A percentile compares a stretch with the other conserved stretches of the same genome.
Evolutionary conservation across 1,140 invertebrate genomes (phyloP).

Genomic region (Whitmania pigra): DNA sequence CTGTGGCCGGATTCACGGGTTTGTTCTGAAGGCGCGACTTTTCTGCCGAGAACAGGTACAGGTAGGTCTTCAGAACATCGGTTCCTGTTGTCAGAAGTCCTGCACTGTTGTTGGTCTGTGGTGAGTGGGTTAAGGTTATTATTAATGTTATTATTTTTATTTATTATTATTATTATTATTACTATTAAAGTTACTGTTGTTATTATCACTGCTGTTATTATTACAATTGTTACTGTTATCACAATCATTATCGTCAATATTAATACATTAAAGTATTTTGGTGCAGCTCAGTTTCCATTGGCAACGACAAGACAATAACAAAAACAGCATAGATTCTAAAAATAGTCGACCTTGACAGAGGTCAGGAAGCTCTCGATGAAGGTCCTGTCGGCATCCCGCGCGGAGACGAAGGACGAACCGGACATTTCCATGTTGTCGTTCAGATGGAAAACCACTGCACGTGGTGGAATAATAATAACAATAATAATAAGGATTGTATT

Average conservation of each 20-base stretch:
- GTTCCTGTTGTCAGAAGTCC: background rate
- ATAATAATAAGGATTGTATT: no score
- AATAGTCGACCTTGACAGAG: background rate
- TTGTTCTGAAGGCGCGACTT: background rate
- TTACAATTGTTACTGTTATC: background rate
- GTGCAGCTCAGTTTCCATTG: no score
- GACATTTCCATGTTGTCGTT: background rate
- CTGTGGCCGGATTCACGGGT: background rate
- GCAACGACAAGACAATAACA: no score
- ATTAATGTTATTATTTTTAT: background rate
- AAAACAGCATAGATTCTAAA: background rate
- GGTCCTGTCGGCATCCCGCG: background rate
- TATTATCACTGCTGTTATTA: background rate
- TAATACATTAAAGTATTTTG: background rate
- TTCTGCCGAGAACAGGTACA: background rate
- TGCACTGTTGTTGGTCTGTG: background rate
- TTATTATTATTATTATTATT: background rate
- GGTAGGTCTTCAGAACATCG: background rate
- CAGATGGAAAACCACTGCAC: background rate
- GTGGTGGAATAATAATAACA: background rate
- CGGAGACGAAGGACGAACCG: background rate
- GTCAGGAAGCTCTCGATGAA: background rate
- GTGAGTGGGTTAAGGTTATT: background rate
- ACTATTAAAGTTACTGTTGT: background rate
- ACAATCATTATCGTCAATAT: background rate